Evolutionary conservation across 2,888 invertebrate species (phyloP).

Genomic region (Pilophorus perplexus): DNA sequence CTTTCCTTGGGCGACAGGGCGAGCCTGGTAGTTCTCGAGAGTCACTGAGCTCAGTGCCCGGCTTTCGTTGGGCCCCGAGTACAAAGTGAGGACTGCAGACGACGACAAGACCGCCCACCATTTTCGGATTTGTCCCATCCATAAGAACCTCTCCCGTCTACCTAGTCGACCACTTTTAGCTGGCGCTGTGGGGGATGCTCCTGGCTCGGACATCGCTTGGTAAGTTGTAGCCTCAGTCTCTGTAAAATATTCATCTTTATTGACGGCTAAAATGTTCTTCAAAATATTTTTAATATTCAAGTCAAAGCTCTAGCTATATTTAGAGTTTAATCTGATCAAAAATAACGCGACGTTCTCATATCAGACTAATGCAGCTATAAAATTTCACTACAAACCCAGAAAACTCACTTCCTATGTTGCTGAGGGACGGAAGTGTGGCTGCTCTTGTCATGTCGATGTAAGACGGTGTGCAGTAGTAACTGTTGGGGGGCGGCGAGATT

Average conservation of each 20-base stretch:
- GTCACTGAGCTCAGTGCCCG: conserved; percentile 49
- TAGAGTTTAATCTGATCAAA: no score
- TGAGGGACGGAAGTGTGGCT: conserved; percentile 40
- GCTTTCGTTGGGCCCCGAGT: conserved; percentile 49
- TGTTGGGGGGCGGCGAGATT: not conserved
- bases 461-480: conserved; percentile 25
- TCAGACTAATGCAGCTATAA: no score
- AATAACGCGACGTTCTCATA: not conserved
- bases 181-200: conserved; percentile 28
- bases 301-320: no score
- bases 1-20: conserved; percentile 48
- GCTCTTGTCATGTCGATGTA: conserved; percentile 49
- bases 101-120: conserved; percentile 50
- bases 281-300: no score
- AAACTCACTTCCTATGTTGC: conserved; percentile 41
- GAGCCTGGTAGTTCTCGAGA: conserved; percentile 49
- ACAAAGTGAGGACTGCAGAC: conserved; percentile 48
- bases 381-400: no score
- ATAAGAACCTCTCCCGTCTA: conserved; percentile 50
- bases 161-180: conserved; percentile 49
- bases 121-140: conserved; percentile 49
- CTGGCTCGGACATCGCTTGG: conserved; percentile 41
- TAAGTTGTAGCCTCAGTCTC: conserved; percentile 25
- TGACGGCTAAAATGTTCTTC: not conserved
- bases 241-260: conserved; percentile 16